Conservation (phyloP, 1,140 invertebrate species). For the Goniozus legneri region DNA sequence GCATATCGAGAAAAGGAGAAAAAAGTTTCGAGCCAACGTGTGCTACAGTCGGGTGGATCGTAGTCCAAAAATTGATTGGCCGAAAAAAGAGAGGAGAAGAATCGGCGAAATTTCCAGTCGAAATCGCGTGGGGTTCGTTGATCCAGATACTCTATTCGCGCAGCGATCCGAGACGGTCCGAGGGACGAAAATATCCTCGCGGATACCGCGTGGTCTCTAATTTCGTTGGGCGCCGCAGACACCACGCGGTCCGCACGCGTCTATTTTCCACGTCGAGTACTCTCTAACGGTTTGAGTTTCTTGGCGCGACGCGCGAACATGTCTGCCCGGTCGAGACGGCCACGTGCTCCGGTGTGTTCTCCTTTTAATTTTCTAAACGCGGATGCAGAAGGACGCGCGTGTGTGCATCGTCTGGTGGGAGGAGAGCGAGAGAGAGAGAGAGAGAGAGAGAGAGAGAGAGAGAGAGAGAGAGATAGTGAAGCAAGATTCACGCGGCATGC, state of each 20-base stretch:
- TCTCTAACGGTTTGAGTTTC: not conserved
- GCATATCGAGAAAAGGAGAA: no score
- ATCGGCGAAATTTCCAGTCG: not conserved
- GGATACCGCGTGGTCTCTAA: constrained; percentile 48
- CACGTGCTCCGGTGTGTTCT: constrained; percentile 6
- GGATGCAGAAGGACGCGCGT: constrained; percentile 4
- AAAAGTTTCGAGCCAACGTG: no score
- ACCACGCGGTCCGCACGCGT: constrained; percentile 44
- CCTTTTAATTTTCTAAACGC: constrained; percentile 30
- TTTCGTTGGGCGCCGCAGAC: constrained; percentile 43
- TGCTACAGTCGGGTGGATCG: no score
- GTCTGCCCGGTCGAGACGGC: not conserved
- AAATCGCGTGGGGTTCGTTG: not conserved
- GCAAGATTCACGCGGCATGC: no score
- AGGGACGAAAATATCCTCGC: constrained; percentile 35
- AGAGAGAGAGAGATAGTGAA: no score
- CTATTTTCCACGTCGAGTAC: constrained; percentile 19
- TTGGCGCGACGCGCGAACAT: not conserved
- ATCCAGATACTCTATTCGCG: constrained; percentile 3
- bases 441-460: constrained; percentile 8
- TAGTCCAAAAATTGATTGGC: no score
- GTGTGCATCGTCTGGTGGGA: no score
- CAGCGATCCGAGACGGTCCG: constrained; percentile 10
- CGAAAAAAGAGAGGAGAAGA: no score
- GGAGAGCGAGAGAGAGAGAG: not conserved